phyloP scores from a whole-genome alignment of 2,888 invertebrate genomes.

The Carterocephalus palaemon region DNA sequence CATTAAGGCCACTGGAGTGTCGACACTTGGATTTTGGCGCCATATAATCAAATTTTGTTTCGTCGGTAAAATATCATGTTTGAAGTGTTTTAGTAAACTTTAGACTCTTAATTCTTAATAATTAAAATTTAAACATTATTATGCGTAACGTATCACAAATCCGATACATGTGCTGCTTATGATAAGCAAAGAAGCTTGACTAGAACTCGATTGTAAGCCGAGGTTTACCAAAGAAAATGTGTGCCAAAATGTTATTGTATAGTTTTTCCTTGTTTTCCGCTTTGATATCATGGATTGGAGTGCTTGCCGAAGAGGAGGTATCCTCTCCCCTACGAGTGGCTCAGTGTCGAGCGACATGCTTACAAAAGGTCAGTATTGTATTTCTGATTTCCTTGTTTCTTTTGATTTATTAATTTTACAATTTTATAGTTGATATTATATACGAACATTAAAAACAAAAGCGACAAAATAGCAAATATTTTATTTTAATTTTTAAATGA shows the following conservation, averaged over 20 bases:
- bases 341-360: conserved; percentile 85
- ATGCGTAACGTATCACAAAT: conserved; percentile 46
- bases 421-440: not conserved
- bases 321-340: conserved; percentile 85
- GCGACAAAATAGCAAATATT: too few relatives aligned
- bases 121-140: conserved; percentile 54
- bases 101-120: conserved; percentile 37
- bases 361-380: conserved; percentile 80
- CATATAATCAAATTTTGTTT: conserved; percentile 11
- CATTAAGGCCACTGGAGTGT: conserved; percentile 9
- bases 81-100: conserved; percentile 25
- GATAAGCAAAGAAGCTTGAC: conserved; percentile 61
- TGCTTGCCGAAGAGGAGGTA: conserved; percentile 81
- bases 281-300: conserved; percentile 71
- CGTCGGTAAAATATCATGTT: conserved; percentile 18
- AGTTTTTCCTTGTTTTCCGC: conserved; percentile 70
- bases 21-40: conserved; percentile 9
- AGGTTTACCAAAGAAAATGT: conserved; percentile 76
- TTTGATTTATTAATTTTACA: not conserved
- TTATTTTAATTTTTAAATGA: not conserved
- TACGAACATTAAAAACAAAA: too few relatives aligned
- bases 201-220: conserved; percentile 48
- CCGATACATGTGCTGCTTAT: conserved; percentile 65
- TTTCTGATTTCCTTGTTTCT: not conserved
- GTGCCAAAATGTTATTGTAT: conserved; percentile 78